Percentiles rank a stretch among this genome's conserved stretches.
These are phyloP conservation scores for Cyprinodon diabolis DNA, from an alignment of 2,797 vertebrate genomes.

Conservation along the genomic window DNA sequence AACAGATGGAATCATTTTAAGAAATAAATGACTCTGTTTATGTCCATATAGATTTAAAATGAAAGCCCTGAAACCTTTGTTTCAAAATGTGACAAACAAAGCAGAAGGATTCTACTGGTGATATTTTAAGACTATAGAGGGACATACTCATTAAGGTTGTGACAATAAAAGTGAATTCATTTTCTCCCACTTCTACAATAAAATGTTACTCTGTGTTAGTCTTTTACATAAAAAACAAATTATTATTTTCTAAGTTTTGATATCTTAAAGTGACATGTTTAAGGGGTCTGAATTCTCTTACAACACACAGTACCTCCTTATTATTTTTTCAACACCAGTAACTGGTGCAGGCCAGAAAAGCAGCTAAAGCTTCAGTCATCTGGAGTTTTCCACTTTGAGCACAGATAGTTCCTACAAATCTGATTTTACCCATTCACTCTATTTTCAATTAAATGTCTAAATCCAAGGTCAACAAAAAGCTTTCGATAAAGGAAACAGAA, in stretches of 20 bases:
- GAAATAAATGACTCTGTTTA: too few relatives aligned
- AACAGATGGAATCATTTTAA: too few relatives aligned
- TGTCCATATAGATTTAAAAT: too few relatives aligned
- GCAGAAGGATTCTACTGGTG: background rate
- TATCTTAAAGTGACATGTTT: background rate
- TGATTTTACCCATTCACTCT: slow-evolving; percentile 1
- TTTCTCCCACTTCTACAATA: background rate
- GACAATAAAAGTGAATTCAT: background rate
- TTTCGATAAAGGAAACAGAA: slow-evolving; percentile 14
- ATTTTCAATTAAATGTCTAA: slow-evolving; percentile 29
- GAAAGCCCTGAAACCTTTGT: too few relatives aligned
- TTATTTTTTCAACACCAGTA: slow-evolving; percentile 25
- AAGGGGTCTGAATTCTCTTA: background rate
- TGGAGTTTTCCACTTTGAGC: slow-evolving; percentile 26
- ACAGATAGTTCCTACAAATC: slow-evolving; percentile 39
- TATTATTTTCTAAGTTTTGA: background rate
- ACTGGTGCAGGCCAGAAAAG: slow-evolving; percentile 55
- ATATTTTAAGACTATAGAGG: background rate
- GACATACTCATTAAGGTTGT: background rate
- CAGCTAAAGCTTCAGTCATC: slow-evolving; percentile 31
- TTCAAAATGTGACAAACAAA: background rate
- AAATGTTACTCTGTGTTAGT: background rate
- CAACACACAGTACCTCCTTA: slow-evolving; percentile 14
- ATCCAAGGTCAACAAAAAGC: slow-evolving; percentile 5
- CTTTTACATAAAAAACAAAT: background rate